Percentiles rank a stretch among this genome's conserved stretches.
phyloP scores from a whole-genome alignment of 2,113 vertebrate genomes.

The Mus spicilegus region DNA sequence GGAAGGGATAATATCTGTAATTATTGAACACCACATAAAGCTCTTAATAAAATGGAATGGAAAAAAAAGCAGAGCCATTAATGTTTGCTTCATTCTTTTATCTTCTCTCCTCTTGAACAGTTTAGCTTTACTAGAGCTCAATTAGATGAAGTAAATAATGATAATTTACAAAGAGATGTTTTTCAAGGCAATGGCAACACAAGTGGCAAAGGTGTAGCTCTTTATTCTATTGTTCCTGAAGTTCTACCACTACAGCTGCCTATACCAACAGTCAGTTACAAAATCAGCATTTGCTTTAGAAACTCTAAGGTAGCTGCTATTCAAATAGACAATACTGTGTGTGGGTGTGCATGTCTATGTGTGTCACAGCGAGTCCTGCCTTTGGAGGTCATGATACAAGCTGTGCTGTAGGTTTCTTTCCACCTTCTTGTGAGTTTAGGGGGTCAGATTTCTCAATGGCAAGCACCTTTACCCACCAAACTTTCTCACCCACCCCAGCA shows the following conservation, averaged over 20 bases:
- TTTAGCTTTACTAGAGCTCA: slow-evolving; percentile 37
- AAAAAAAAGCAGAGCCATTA: slow-evolving; percentile 8
- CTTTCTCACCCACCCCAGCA: background rate
- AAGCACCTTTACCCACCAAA: background rate
- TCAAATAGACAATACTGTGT: background rate
- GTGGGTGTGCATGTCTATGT: too few species aligned
- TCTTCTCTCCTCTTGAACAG: slow-evolving; percentile 16
- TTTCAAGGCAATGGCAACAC: slow-evolving; percentile 31
- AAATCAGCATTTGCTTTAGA: slow-evolving; percentile 39
- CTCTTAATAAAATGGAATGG: background rate
- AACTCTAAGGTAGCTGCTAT: background rate
- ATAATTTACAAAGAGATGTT: slow-evolving; percentile 53
- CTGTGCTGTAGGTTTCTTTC: background rate
- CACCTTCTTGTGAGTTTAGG: background rate
- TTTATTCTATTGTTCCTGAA: slow-evolving; percentile 23
- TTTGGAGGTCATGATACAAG: background rate
- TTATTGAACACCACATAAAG: background rate
- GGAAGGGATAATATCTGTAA: background rate
- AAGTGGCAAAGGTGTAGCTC: slow-evolving; percentile 24
- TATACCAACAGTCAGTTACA: background rate
- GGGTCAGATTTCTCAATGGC: background rate
- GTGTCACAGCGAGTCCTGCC: too few species aligned
- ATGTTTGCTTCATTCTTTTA: slow-evolving; percentile 53
- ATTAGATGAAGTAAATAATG: slow-evolving; percentile 63
- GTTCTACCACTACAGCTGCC: slow-evolving; percentile 29